Evolutionary conservation across 2,113 vertebrate genomes (phyloP).

Genomic region (Odobenus rosmarus): DNA sequence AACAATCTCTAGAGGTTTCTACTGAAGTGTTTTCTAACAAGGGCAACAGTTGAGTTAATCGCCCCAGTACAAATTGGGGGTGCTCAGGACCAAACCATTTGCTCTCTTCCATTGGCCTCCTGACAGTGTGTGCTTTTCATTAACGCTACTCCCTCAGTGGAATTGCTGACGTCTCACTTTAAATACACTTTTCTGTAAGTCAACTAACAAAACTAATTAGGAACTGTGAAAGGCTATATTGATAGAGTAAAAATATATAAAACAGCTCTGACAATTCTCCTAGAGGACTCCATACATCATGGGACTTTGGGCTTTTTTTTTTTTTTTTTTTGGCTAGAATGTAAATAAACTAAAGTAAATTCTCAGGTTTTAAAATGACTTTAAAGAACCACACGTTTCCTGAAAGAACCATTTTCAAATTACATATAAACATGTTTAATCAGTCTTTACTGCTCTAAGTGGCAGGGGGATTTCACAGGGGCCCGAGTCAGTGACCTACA

Average conservation of each 20-base stretch:
- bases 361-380: constrained; percentile 84
- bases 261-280: constrained; percentile 83
- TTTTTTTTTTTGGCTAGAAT: constrained; percentile 65
- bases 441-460: constrained; percentile 80
- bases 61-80: constrained; percentile 79
- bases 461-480: constrained; percentile 73
- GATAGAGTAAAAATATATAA: constrained; percentile 82
- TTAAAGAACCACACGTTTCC: constrained; percentile 85
- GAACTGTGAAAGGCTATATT: constrained; percentile 85
- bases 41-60: constrained; percentile 79
- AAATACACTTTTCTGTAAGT: constrained; percentile 83
- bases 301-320: constrained; percentile 65
- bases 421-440: constrained; percentile 84
- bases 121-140: constrained; percentile 80
- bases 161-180: constrained; percentile 81
- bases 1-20: constrained; percentile 20
- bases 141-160: constrained; percentile 72
- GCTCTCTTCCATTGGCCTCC: constrained; percentile 77
- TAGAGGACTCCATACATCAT: constrained; percentile 81
- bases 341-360: constrained; percentile 85
- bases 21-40: constrained; percentile 61
- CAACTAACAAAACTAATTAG: constrained; percentile 85
- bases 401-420: constrained; percentile 85
- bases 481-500: constrained; percentile 49
- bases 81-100: constrained; percentile 69